Percentiles rank a stretch among this genome's conserved stretches.
phyloP scores from a whole-genome alignment of 2,888 invertebrate species.

The Chirona hameri region DNA sequence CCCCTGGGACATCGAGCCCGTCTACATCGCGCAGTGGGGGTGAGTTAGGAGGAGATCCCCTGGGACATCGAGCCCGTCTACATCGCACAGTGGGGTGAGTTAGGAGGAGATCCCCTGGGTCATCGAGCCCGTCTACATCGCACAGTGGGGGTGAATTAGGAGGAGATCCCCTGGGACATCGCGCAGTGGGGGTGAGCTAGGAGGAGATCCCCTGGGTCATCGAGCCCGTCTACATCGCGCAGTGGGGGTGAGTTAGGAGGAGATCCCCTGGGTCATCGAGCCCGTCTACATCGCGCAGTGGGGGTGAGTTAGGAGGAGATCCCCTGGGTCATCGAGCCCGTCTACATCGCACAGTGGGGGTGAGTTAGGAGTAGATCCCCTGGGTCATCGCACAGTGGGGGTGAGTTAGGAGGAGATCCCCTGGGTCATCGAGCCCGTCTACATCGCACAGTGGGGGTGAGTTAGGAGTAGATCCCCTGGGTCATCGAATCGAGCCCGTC shows the following conservation, averaged over 20 bases:
- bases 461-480: conserved; percentile 88
- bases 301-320: conserved; percentile 93
- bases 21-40: conserved; percentile 99
- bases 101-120: conserved; percentile 98
- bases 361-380: conserved; percentile 77
- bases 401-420: conserved; percentile 90
- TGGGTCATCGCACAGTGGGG: conserved; percentile 99
- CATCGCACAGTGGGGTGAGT: conserved; percentile 96
- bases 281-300: conserved; percentile 99
- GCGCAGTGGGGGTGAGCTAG: conserved; percentile 91
- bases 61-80: conserved; percentile 99
- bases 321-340: conserved; percentile 98
- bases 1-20: conserved; percentile 98
- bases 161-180: conserved; percentile 99
- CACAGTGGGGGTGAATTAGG: conserved; percentile 92
- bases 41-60: conserved; percentile 88
- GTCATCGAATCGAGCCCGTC: conserved; percentile 97
- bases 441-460: conserved; percentile 99
- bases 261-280: conserved; percentile 99
- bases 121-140: conserved; percentile 97
- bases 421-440: conserved; percentile 98
- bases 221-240: conserved; percentile 98
- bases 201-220: conserved; percentile 99
- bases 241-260: conserved; percentile 93
- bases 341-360: conserved; percentile 99